Evolutionary conservation across 1,140 invertebrate genomes (phyloP).

Genomic region (Agrypnia vestita): DNA sequence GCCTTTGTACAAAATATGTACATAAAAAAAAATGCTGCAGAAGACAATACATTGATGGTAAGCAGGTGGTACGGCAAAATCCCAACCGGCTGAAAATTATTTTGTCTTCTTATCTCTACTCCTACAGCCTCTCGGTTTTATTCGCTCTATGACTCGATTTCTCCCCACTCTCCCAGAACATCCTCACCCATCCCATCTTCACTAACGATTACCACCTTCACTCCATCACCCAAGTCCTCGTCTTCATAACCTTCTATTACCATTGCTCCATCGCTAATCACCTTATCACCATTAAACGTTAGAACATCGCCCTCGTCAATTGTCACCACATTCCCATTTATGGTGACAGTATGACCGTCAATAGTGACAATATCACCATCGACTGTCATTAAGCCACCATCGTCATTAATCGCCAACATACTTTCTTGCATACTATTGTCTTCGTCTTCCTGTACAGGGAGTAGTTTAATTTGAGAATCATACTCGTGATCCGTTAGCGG

Average conservation of each 20-base stretch:
- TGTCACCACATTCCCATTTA: not conserved
- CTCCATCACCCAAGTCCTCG: conserved; percentile 19
- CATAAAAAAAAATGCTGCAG: not conserved
- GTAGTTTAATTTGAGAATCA: no score
- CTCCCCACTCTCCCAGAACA: not conserved
- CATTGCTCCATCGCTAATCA: not conserved
- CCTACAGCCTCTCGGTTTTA: no score
- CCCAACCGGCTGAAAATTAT: not conserved
- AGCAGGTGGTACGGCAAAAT: not conserved
- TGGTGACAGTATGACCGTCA: not conserved
- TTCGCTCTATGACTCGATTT: no score
- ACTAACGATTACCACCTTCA: conserved; percentile 31
- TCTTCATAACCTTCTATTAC: not conserved
- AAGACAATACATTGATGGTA: not conserved
- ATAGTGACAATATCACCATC: not conserved
- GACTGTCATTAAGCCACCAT: not conserved
- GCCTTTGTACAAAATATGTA: not conserved
- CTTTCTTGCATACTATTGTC: no score
- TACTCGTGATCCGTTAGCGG: no score
- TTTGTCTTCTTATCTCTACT: not conserved
- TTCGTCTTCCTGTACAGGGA: no score
- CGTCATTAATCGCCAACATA: not conserved
- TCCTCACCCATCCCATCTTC: conserved; percentile 6
- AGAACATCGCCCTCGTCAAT: conserved; percentile 13
- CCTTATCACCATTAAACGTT: conserved; percentile 1